phyloP scores from a whole-genome alignment of 1,140 invertebrate species.

The Drosophila eugracilis region DNA sequence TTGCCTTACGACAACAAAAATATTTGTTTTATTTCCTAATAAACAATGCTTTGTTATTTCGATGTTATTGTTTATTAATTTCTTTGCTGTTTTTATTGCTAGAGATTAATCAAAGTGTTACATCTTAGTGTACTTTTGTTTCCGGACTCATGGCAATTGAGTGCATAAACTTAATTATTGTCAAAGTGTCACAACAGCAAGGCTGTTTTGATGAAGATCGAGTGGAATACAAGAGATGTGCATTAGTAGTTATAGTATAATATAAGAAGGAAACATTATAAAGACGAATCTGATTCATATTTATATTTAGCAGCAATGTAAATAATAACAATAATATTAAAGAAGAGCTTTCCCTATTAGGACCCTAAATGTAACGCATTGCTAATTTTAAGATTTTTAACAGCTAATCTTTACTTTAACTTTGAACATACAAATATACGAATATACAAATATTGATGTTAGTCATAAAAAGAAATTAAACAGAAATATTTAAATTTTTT shows the following conservation, averaged over 20 bases:
- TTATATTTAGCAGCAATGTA: too few species aligned
- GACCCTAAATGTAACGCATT: too few species aligned
- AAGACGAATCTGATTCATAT: background rate
- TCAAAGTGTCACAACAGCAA: conserved; percentile 55
- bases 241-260: too few species aligned
- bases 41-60: conserved; percentile 38
- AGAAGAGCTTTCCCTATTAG: too few species aligned
- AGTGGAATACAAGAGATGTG: conserved; percentile 6
- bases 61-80: conserved; percentile 47
- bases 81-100: conserved; percentile 14
- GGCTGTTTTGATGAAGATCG: conserved; percentile 23
- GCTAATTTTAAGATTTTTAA: too few species aligned
- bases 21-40: conserved; percentile 60
- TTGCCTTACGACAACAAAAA: conserved; percentile 44
- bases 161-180: conserved; percentile 63
- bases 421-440: too few species aligned
- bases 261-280: background rate
- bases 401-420: too few species aligned
- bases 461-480: too few species aligned
- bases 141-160: conserved; percentile 60
- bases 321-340: too few species aligned
- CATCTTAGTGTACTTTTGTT: conserved; percentile 29
- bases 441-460: too few species aligned
- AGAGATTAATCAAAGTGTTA: conserved; percentile 39
- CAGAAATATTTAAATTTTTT: too few species aligned